A percentile compares a stretch with the other conserved stretches of the same genome.
Conservation (phyloP, 2,797 vertebrate species). For the Sebastes minor region DNA sequence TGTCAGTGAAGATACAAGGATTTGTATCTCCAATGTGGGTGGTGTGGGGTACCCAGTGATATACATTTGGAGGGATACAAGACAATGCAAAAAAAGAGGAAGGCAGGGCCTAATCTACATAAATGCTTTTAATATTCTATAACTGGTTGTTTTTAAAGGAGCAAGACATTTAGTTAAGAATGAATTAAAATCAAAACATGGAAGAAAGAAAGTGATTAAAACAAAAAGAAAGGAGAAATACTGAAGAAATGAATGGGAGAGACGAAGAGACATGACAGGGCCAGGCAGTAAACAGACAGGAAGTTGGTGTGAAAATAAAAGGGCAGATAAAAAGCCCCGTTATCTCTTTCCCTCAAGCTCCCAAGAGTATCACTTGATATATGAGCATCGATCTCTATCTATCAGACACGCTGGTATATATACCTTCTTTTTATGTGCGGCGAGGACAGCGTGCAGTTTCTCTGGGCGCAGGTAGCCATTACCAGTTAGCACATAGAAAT, state of each 20-base stretch:
- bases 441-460: conserved; percentile 80
- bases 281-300: conserved; percentile 58
- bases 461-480: conserved; percentile 81
- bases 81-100: conserved; percentile 4
- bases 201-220: not conserved
- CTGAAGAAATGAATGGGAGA: conserved; percentile 45
- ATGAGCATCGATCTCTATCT: conserved; percentile 72
- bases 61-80: not conserved
- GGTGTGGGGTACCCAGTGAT: not conserved
- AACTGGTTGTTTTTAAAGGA: conserved; percentile 12
- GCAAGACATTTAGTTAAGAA: not conserved
- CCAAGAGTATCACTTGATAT: conserved; percentile 63
- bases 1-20: conserved; percentile 19
- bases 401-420: conserved; percentile 43
- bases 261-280: conserved; percentile 61
- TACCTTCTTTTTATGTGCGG: conserved; percentile 83
- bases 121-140: conserved; percentile 3
- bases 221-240: not conserved
- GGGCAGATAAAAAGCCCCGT: conserved; percentile 69
- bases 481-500: conserved; percentile 78
- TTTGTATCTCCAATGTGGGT: conserved; percentile 7
- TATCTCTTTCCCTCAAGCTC: conserved; percentile 57
- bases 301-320: conserved; percentile 70
- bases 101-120: not conserved
- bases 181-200: conserved; percentile 19